Conservation (phyloP, 2,797 vertebrate genomes). For the Danio kyathit region DNA sequence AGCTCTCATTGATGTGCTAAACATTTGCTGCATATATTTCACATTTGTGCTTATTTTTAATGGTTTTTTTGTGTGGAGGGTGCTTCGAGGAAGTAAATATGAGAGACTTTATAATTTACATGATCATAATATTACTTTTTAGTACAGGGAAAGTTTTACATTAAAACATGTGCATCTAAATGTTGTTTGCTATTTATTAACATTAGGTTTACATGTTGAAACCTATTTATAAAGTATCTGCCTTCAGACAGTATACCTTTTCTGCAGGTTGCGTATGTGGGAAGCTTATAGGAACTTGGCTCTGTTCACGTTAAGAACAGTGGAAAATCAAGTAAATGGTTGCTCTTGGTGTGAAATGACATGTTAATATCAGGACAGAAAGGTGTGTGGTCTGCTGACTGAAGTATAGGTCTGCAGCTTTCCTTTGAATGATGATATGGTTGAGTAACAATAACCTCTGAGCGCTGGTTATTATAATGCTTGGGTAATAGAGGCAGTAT, state of each 20-base stretch:
- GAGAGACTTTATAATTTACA: neutral
- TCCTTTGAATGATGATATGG: slow-evolving; percentile 13
- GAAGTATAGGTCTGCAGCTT: neutral
- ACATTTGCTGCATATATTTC: neutral
- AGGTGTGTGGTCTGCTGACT: neutral
- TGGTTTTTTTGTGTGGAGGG: accelerated
- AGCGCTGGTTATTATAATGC: neutral
- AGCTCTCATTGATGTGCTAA: too few species aligned
- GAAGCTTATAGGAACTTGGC: too few species aligned
- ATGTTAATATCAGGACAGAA: neutral
- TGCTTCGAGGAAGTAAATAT: neutral
- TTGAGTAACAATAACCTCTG: neutral
- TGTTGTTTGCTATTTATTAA: neutral
- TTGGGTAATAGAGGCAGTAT: neutral
- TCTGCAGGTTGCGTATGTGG: neutral
- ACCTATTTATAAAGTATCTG: neutral
- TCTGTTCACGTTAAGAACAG: neutral
- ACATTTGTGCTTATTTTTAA: neutral
- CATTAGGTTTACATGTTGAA: neutral
- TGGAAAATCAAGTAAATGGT: neutral
- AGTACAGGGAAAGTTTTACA: neutral
- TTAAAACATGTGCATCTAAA: neutral
- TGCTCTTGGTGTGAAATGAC: slow-evolving; percentile 4
- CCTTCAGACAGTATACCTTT: neutral
- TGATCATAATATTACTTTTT: neutral